Evolutionary conservation across 2,888 invertebrate species (phyloP).

Genomic region (Oxyteleia sp.): DNA sequence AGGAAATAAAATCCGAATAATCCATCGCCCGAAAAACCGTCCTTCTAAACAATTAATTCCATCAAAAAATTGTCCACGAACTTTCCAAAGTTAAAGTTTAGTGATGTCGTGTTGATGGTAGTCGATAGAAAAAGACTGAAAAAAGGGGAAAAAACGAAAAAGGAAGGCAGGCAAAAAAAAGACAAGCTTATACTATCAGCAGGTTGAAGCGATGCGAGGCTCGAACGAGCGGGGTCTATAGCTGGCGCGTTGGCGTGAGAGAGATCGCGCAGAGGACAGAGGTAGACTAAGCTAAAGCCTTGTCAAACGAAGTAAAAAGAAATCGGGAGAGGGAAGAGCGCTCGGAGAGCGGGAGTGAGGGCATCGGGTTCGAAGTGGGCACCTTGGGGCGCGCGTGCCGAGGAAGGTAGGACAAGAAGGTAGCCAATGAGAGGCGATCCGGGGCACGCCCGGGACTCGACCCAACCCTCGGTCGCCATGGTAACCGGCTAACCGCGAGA

Average conservation of each 20-base stretch:
- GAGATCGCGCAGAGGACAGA: slow-evolving; percentile 61
- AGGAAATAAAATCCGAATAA: too few relatives aligned
- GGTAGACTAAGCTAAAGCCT: slow-evolving; percentile 68
- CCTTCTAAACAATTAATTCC: too few relatives aligned
- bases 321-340: slow-evolving; percentile 69
- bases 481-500: slow-evolving; percentile 85
- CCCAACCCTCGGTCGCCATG: slow-evolving; percentile 87
- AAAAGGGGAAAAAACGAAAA: too few relatives aligned
- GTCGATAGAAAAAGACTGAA: too few relatives aligned
- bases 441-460: slow-evolving; percentile 86
- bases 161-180: too few relatives aligned
- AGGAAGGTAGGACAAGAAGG: slow-evolving; percentile 81
- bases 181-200: slow-evolving; percentile 64
- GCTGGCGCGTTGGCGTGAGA: slow-evolving; percentile 60
- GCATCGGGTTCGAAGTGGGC: slow-evolving; percentile 76
- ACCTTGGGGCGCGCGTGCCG: slow-evolving; percentile 76
- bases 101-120: too few relatives aligned
- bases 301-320: slow-evolving; percentile 73
- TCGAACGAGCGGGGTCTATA: slow-evolving; percentile 18
- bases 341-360: slow-evolving; percentile 69
- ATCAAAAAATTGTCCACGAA: too few relatives aligned
- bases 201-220: slow-evolving; percentile 65
- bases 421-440: slow-evolving; percentile 85
- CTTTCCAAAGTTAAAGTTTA: too few relatives aligned
- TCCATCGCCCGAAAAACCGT: too few relatives aligned